Conservation (phyloP, 2,113 vertebrate species). For the Pongo abelii region DNA sequence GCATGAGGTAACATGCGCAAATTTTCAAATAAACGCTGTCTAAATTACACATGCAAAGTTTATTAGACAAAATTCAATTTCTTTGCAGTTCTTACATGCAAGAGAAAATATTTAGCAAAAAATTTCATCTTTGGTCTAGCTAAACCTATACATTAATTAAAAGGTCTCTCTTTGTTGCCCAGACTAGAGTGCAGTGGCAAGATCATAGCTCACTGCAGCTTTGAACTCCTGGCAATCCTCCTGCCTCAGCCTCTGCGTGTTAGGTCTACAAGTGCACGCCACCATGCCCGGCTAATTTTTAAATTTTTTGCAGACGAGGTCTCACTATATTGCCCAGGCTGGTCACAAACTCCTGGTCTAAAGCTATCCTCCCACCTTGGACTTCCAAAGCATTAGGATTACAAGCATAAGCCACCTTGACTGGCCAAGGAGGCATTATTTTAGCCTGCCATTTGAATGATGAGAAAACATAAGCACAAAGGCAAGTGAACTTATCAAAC, state of each 20-base stretch:
- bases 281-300: too few species aligned
- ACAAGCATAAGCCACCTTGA: too few species aligned
- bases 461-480: background rate
- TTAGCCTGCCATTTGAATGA: background rate
- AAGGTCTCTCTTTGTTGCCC: background rate
- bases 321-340: too few species aligned
- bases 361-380: too few species aligned
- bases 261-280: too few species aligned
- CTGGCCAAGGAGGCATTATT: background rate
- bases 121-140: background rate
- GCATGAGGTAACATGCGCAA: conserved; percentile 96
- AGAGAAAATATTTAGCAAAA: background rate
- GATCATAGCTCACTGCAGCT: too few species aligned
- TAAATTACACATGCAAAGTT: conserved; percentile 70
- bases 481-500: background rate
- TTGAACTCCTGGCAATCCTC: too few species aligned
- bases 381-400: too few species aligned
- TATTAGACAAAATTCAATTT: conserved; percentile 39
- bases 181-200: too few species aligned
- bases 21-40: conserved; percentile 96
- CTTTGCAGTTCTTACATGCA: conserved; percentile 7
- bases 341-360: too few species aligned
- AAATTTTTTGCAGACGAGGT: too few species aligned
- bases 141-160: background rate
- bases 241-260: too few species aligned